Base-by-base conservation (phyloP, 2,888 invertebrate genomes). In the Hirtodrosophila duncani region DNA sequence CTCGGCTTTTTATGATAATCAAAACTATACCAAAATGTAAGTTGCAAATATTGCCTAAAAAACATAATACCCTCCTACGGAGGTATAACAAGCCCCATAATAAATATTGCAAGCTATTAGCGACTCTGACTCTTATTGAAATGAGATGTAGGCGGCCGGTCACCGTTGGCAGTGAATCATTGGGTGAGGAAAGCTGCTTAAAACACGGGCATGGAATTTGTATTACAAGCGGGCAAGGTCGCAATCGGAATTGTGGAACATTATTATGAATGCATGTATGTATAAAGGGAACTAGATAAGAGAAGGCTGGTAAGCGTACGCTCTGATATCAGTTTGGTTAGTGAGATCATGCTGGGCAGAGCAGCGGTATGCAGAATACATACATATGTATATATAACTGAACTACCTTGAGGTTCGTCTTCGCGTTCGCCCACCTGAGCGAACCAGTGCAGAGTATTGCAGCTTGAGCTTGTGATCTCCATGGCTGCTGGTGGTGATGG, bases 381-480 rank as follows among this genome's bases (percentile, higher is more conserved):
- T n/a, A 31, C 14, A 13, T 26, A 43, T 31, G 36, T 43, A 49
- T 26, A 30, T 29, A 43, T 71, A 66, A 67, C 63, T 56, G 51
- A 55, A 56, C 67, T 83, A 83, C 84, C 85, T 83, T 84, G 68
- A 60, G 36, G 38, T 58, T 64, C 71, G 68, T 85, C 84, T 68
- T 84, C 83, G 44, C 20, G 49, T 7, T 55, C 74, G 75, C 88
- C 87, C 81, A 87, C 81, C 80, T 85, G 84, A 64, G 85, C 83
- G 79, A 86, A 87, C 86, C 86, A 85, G 79, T 87, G 87, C 74
- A 87, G 81, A 63, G 84, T 85, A 46, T 45, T 39, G 57, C 63
- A 39, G 64, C 74, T 71, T 74, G 62, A 61, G 67, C 58, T 66
- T 36, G 66, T 46, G 56, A 71, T 34, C 44, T 49, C 11, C 38